Evolutionary conservation across 2,888 invertebrate species (phyloP).

Genomic region (Sinodicranocentrus sp.): DNA sequence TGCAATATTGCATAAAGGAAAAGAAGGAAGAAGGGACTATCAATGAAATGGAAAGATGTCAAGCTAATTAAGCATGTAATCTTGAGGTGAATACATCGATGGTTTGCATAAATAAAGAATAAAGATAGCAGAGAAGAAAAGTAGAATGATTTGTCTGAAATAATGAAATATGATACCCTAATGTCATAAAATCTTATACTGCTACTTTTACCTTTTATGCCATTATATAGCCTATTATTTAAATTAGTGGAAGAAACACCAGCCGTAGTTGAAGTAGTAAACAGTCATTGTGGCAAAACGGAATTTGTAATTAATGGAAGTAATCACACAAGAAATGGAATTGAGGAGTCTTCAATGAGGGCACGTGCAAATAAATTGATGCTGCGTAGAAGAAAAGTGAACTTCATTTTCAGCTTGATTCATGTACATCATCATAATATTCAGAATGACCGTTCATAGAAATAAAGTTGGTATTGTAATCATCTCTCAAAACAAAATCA

Average conservation of each 20-base stretch:
- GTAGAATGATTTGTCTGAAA: slow-evolving; percentile 30
- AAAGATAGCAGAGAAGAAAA: neutral
- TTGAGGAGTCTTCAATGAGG: too few species aligned
- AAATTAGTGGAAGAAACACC: slow-evolving; percentile 4
- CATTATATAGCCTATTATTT: too few species aligned
- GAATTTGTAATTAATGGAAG: slow-evolving; percentile 7
- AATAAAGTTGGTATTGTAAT: too few species aligned
- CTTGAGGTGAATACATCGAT: neutral
- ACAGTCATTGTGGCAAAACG: neutral
- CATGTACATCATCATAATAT: too few species aligned
- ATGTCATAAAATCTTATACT: neutral
- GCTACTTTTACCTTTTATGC: too few species aligned
- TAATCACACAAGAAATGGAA: neutral
- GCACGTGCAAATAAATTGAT: too few species aligned
- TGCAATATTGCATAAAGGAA: slow-evolving; percentile 36
- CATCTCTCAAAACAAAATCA: too few species aligned
- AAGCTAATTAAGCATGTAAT: slow-evolving; percentile 52
- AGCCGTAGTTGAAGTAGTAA: too few species aligned
- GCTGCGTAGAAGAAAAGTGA: too few species aligned
- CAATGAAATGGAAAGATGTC: slow-evolving; percentile 48
- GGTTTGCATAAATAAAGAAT: slow-evolving; percentile 4
- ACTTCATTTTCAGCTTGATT: too few species aligned
- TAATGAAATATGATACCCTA: neutral
- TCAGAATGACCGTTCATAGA: too few species aligned
- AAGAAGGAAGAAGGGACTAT: slow-evolving; percentile 30